Evolutionary conservation across 2,888 invertebrate species (phyloP).

Genomic region (Coronaproctus castanopsis): DNA sequence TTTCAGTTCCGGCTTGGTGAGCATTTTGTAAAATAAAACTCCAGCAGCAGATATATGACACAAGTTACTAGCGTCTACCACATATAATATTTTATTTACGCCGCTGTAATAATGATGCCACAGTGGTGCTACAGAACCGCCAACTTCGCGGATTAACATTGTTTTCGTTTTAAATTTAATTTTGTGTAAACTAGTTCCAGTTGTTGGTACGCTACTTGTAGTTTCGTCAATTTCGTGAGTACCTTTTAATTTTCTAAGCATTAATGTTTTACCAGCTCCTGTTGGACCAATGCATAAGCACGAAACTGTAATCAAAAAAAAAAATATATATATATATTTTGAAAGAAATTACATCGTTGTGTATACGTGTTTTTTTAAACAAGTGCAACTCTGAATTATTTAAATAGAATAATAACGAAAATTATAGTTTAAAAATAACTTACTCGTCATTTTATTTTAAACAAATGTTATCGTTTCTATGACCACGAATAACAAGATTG

Average conservation of each 20-base stretch:
- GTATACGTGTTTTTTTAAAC: no score
- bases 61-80: slow-evolving; percentile 63
- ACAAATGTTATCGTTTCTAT: no score
- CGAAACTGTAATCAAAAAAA: background rate
- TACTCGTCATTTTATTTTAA: no score
- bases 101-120: slow-evolving; percentile 57
- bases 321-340: no score
- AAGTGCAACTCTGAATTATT: no score
- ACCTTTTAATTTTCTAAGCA: slow-evolving; percentile 51
- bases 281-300: slow-evolving; percentile 56
- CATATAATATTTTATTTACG: slow-evolving; percentile 41
- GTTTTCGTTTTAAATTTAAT: slow-evolving; percentile 34
- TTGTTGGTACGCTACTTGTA: slow-evolving; percentile 55
- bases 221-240: slow-evolving; percentile 50
- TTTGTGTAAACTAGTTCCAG: slow-evolving; percentile 55
- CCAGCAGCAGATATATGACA: slow-evolving; percentile 72
- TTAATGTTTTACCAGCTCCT: slow-evolving; percentile 59
- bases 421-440: no score
- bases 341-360: no score
- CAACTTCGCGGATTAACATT: slow-evolving; percentile 47
- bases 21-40: slow-evolving; percentile 52
- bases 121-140: slow-evolving; percentile 60
- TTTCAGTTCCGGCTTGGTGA: slow-evolving; percentile 48
- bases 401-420: no score
- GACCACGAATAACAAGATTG: no score